Conservation (phyloP, 2,888 invertebrate species). For the Melieria crassipennis region DNA sequence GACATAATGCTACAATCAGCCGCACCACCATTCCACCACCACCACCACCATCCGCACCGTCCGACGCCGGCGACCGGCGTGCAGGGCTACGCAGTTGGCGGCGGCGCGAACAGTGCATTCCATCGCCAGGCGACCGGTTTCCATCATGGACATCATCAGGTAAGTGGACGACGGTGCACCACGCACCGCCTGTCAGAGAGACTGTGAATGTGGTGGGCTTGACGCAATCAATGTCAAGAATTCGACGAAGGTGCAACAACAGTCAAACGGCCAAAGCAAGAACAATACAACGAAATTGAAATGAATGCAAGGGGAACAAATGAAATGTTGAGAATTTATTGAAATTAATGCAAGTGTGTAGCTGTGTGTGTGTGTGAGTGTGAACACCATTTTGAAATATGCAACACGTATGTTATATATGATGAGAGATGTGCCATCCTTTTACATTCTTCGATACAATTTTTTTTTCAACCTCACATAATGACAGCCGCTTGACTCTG, state of each 20-base stretch:
- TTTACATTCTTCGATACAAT: no score
- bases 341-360: constrained; percentile 1
- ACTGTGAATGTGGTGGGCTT: background rate
- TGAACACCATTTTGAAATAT: background rate
- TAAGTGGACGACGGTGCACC: constrained; percentile 39
- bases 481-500: no score
- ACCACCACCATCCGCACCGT: constrained; percentile 51
- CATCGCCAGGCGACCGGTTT: constrained; percentile 60
- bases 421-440: no score
- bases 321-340: background rate
- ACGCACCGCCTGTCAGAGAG: background rate
- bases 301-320: constrained; percentile 7
- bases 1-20: constrained; percentile 65
- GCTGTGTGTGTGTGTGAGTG: background rate
- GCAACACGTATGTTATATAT: background rate
- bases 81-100: constrained; percentile 57
- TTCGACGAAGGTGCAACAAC: background rate
- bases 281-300: background rate
- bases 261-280: constrained; percentile 6
- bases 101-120: constrained; percentile 60
- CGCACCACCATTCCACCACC: constrained; percentile 59
- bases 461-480: no score
- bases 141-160: constrained; percentile 63
- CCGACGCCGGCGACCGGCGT: constrained; percentile 46
- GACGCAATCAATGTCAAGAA: constrained; percentile 23